Conservation (phyloP, 2,888 invertebrate genomes). For the Aphodius sticticus region DNA sequence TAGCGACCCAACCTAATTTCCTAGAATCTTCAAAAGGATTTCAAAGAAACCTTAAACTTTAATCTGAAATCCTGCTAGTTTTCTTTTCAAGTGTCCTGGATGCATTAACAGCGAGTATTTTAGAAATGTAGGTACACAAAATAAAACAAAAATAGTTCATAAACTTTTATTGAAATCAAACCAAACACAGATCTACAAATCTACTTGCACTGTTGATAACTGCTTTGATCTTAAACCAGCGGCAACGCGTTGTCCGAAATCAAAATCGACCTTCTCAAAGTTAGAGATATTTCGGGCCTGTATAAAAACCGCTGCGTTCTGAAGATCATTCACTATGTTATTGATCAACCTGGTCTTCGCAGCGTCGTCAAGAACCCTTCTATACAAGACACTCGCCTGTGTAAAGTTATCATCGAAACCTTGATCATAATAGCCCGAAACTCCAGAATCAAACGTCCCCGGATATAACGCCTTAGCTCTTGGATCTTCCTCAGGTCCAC, state of each 20-base stretch:
- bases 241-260: conserved; percentile 77
- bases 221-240: conserved; percentile 51
- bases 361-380: conserved; percentile 76
- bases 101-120: too few species aligned
- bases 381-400: conserved; percentile 86
- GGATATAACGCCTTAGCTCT: conserved; percentile 69
- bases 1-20: too few species aligned
- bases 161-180: neutral
- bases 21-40: too few species aligned
- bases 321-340: conserved; percentile 83
- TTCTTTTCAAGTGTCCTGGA: too few species aligned
- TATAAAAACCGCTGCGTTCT: conserved; percentile 81
- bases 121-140: too few species aligned
- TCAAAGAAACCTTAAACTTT: too few species aligned
- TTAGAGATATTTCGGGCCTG: conserved; percentile 86
- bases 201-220: neutral
- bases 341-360: conserved; percentile 75
- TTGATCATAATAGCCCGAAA: conserved; percentile 80
- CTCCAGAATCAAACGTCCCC: conserved; percentile 70
- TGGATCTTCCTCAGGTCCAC: conserved; percentile 80
- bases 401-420: conserved; percentile 87
- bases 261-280: conserved; percentile 81
- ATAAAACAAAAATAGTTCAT: too few species aligned
- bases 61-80: too few species aligned
- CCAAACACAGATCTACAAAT: neutral